A percentile compares a stretch with the other conserved stretches of the same genome.
Evolutionary conservation across 2,797 vertebrate species (phyloP).

Genomic region (Rhinogobio ventralis): DNA sequence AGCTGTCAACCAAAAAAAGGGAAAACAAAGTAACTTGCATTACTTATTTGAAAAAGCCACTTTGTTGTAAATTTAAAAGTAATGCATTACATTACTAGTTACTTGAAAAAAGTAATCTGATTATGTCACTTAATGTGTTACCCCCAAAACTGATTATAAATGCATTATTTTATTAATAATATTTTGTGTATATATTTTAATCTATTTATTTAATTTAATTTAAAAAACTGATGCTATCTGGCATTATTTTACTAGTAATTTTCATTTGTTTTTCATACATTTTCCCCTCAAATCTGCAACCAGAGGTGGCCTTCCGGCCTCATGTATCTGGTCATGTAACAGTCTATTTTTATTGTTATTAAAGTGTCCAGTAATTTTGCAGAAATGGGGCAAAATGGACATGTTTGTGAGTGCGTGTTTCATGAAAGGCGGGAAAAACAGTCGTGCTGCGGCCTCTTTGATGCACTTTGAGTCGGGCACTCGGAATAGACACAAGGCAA

Average conservation of each 20-base stretch:
- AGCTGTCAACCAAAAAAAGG: too few relatives aligned
- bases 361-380: neutral
- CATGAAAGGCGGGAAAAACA: slow-evolving; percentile 72
- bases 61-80: too few relatives aligned
- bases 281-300: neutral
- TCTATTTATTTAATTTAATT: too few relatives aligned
- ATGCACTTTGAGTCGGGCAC: slow-evolving; percentile 66
- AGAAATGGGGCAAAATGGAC: slow-evolving; percentile 52
- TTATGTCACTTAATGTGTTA: too few relatives aligned
- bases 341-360: slow-evolving; percentile 21
- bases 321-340: neutral
- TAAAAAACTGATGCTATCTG: too few relatives aligned
- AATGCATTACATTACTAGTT: too few relatives aligned
- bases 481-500: slow-evolving; percentile 73
- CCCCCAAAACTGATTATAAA: too few relatives aligned
- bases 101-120: too few relatives aligned
- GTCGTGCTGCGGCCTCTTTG: slow-evolving; percentile 77
- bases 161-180: neutral
- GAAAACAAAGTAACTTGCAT: too few relatives aligned
- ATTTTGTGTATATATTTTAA: neutral
- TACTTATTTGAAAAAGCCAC: too few relatives aligned
- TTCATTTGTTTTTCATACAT: neutral
- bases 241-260: neutral
- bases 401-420: slow-evolving; percentile 54
- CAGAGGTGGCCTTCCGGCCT: neutral